A percentile compares a stretch with the other conserved stretches of the same genome.
Conservation (phyloP, 2,113 vertebrate species). For the Gorsachius goisagi region DNA sequence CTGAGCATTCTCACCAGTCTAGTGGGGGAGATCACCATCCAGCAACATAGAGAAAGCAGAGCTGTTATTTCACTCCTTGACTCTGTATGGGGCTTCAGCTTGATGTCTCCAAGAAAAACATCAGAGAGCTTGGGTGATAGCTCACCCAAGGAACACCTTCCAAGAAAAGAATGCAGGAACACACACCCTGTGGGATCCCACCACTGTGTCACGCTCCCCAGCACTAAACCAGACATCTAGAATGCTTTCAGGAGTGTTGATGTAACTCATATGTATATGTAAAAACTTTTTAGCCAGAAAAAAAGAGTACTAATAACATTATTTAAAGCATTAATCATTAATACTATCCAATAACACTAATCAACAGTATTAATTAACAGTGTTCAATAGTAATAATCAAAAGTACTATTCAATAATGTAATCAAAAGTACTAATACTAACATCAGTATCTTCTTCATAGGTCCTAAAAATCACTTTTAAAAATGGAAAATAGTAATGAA, state of each 20-base stretch:
- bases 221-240: not conserved
- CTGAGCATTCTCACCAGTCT: not conserved
- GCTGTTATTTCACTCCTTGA: not conserved
- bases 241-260: not conserved
- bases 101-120: not conserved
- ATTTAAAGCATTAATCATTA: not conserved
- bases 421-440: not conserved
- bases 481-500: not conserved
- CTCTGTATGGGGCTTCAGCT: not conserved
- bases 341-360: not conserved
- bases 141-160: not conserved
- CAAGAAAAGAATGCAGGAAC: fast-evolving
- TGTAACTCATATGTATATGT: not conserved
- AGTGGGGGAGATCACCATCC: not conserved
- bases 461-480: not conserved
- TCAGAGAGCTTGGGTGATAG: too few relatives aligned
- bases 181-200: fast-evolving
- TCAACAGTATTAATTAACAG: not conserved
- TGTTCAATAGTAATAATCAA: not conserved
- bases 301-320: not conserved
- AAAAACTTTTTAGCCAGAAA: not conserved
- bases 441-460: not conserved
- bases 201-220: not conserved
- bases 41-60: not conserved
- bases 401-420: not conserved